phyloP scores from a whole-genome alignment of 2,888 invertebrate genomes.

The Drosophila borealis region DNA sequence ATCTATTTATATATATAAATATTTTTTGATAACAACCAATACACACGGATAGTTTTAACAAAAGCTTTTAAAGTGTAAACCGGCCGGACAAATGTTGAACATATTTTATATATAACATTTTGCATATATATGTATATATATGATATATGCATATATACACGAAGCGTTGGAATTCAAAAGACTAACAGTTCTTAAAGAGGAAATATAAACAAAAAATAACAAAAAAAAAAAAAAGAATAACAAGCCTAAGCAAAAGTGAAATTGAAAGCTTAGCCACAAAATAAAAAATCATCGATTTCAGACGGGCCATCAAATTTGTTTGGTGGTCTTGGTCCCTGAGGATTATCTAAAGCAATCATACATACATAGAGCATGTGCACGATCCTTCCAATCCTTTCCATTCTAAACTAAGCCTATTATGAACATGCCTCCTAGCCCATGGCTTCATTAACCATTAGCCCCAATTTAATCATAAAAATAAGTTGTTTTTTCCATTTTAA shows the following conservation, averaged over 20 bases:
- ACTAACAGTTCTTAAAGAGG: conserved; percentile 75
- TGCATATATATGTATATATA: conserved; percentile 57
- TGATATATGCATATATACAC: conserved; percentile 47
- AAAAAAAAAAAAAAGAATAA: neutral
- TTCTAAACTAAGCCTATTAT: conserved; percentile 36
- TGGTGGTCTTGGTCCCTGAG: neutral
- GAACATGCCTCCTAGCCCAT: conserved; percentile 65
- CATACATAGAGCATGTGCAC: conserved; percentile 28
- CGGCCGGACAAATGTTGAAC: conserved; percentile 58
- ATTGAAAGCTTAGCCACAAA: conserved; percentile 2
- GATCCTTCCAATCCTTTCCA: conserved; percentile 57
- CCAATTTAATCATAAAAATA: conserved; percentile 2
- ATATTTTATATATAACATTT: conserved; percentile 76
- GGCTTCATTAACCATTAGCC: conserved; percentile 48
- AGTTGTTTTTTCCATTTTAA: conserved; percentile 14
- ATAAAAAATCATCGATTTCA: conserved; percentile 5
- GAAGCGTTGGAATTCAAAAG: conserved; percentile 75
- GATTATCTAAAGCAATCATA: conserved; percentile 23
- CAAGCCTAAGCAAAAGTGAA: conserved; percentile 17
- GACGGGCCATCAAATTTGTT: neutral
- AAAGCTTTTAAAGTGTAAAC: conserved; percentile 70
- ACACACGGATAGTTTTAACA: conserved; percentile 44
- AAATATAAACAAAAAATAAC: conserved; percentile 12
- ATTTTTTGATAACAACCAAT: conserved; percentile 57
- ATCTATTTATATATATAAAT: conserved; percentile 44